These are phyloP conservation scores for Malacosoma neustria DNA, from an alignment of 2,888 invertebrate genomes.

Conservation along the genomic window DNA sequence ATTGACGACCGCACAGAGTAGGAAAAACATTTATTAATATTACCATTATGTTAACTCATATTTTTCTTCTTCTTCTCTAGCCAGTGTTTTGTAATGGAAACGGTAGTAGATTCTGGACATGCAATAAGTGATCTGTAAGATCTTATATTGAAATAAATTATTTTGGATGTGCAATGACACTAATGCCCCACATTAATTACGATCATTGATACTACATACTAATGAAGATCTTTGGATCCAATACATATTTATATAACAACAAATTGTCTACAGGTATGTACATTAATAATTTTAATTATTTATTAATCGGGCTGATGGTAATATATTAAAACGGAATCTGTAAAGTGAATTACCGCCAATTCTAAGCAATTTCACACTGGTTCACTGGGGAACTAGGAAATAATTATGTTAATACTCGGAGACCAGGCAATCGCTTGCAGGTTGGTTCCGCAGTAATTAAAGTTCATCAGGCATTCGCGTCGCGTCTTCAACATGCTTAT, in stretches of 20 bases:
- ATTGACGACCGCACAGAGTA: too few species aligned
- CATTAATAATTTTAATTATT: not conserved
- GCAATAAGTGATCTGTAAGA: too few species aligned
- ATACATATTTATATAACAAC: not conserved
- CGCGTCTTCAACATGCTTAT: slow-evolving; percentile 38
- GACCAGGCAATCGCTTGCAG: slow-evolving; percentile 46
- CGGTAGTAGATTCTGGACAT: too few species aligned
- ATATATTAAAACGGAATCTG: slow-evolving; percentile 7
- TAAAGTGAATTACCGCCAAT: slow-evolving; percentile 18
- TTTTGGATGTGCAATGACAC: too few species aligned
- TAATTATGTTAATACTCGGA: slow-evolving; percentile 53
- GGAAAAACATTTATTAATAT: too few species aligned
- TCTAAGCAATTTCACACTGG: slow-evolving; percentile 40
- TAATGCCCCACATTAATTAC: too few species aligned
- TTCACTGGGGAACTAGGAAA: slow-evolving; percentile 34
- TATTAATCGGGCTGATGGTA: not conserved
- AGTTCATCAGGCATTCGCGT: slow-evolving; percentile 46
- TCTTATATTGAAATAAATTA: too few species aligned
- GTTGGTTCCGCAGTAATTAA: slow-evolving; percentile 46
- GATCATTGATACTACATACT: not conserved
- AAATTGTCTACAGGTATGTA: not conserved
- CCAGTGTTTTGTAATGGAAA: too few species aligned
- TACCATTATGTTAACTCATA: too few species aligned
- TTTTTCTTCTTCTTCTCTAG: too few species aligned
- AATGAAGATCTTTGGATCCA: not conserved